phyloP scores from a whole-genome alignment of 2,888 invertebrate genomes.

The Drosophila setosimentum region DNA sequence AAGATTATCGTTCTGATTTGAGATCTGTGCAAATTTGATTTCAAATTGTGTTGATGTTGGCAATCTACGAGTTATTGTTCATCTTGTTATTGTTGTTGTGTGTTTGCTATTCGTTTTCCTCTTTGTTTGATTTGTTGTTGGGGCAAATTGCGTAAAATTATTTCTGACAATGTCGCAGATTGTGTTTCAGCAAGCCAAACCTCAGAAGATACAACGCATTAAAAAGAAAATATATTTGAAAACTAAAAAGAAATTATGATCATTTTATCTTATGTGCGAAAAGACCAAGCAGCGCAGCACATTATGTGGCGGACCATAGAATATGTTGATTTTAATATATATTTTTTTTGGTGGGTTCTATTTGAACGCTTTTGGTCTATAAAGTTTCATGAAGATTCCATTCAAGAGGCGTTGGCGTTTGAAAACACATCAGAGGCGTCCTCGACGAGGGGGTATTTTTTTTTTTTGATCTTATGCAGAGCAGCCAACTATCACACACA shows the following conservation, averaged over 20 bases:
- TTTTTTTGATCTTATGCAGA: slow-evolving; percentile 1
- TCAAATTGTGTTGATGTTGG: slow-evolving; percentile 61
- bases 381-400: slow-evolving; percentile 57
- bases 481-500: not conserved
- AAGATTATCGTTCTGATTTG: slow-evolving; percentile 46
- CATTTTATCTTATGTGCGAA: slow-evolving; percentile 69
- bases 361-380: slow-evolving; percentile 45
- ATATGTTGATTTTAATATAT: slow-evolving; percentile 26
- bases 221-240: slow-evolving; percentile 27
- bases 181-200: slow-evolving; percentile 66
- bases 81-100: slow-evolving; percentile 44
- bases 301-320: slow-evolving; percentile 33
- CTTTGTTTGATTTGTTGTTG: slow-evolving; percentile 52
- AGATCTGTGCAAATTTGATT: slow-evolving; percentile 50
- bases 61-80: slow-evolving; percentile 26
- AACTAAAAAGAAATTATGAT: slow-evolving; percentile 63
- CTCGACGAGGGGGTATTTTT: slow-evolving; percentile 6
- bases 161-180: slow-evolving; percentile 76
- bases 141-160: slow-evolving; percentile 65
- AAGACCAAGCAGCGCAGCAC: slow-evolving; percentile 31
- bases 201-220: slow-evolving; percentile 15
- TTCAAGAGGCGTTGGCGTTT: slow-evolving; percentile 45
- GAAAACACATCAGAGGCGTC: slow-evolving; percentile 34
- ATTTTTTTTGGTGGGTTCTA: not conserved
- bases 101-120: slow-evolving; percentile 16